Conservation (phyloP, 2,888 invertebrate species). For the Macaria liturata region DNA sequence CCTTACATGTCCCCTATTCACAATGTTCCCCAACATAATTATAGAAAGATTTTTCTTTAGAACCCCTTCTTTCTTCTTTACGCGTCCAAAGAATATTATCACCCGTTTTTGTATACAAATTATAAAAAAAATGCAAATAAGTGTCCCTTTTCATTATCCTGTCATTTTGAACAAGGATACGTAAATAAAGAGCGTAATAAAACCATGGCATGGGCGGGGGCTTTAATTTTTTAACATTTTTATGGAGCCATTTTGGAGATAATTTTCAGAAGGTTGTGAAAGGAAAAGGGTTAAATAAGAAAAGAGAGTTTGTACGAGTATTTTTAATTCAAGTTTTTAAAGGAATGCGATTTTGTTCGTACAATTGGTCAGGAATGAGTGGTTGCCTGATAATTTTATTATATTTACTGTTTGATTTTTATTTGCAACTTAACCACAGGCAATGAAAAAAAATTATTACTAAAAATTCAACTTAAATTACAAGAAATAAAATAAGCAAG, state of each 20-base stretch:
- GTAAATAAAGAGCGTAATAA: slow-evolving; percentile 48
- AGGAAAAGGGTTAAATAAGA: background rate
- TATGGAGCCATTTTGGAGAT: slow-evolving; percentile 3
- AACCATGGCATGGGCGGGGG: slow-evolving; percentile 55
- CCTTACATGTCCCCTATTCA: too few species aligned
- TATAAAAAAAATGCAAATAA: slow-evolving; percentile 32
- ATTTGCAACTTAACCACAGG: too few species aligned
- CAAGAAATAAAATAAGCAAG: too few species aligned
- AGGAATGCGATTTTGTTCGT: background rate
- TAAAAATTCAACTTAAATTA: too few species aligned
- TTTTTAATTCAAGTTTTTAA: background rate
- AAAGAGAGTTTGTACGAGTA: too few species aligned
- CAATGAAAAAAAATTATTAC: too few species aligned
- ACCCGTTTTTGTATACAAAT: slow-evolving; percentile 16
- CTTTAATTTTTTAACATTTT: slow-evolving; percentile 36
- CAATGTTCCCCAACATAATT: too few species aligned
- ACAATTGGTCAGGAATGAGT: background rate
- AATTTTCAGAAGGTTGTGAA: background rate
- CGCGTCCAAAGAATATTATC: slow-evolving; percentile 12
- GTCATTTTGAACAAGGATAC: slow-evolving; percentile 35
- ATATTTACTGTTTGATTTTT: too few species aligned
- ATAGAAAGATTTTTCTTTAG: background rate
- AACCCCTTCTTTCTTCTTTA: background rate
- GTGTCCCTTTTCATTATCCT: slow-evolving; percentile 42
- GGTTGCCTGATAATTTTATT: too few species aligned